Conservation (phyloP, 2,113 vertebrate species). For the Myotis lucifugus region DNA sequence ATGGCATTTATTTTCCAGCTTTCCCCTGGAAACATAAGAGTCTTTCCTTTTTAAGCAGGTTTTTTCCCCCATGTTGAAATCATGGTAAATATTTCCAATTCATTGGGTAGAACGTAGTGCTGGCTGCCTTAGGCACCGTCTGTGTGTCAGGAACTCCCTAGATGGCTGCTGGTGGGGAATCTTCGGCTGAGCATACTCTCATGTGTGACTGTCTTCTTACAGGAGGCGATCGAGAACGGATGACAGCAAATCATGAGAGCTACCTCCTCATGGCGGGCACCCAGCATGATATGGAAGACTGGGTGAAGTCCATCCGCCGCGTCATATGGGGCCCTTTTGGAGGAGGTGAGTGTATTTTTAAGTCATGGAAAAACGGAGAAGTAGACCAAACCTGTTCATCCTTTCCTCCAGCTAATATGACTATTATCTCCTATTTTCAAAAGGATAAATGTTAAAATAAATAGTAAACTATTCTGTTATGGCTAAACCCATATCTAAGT, state of each 20-base stretch:
- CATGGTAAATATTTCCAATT: slow-evolving; percentile 17
- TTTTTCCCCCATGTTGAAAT: not conserved
- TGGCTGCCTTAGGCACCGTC: not conserved
- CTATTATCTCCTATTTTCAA: not conserved
- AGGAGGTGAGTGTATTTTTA: slow-evolving; percentile 91
- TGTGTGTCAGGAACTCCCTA: not conserved
- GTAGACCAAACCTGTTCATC: not conserved
- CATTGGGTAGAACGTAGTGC: not conserved
- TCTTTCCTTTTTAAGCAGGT: slow-evolving; percentile 64
- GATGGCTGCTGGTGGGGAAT: not conserved
- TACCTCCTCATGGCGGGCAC: slow-evolving; percentile 99
- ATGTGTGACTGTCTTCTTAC: slow-evolving; percentile 73
- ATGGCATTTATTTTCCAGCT: slow-evolving; percentile 77
- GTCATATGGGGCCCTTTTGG: slow-evolving; percentile 99
- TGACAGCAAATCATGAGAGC: slow-evolving; percentile 99
- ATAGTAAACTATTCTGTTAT: not conserved
- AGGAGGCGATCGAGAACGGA: slow-evolving; percentile 97
- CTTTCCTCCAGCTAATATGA: not conserved
- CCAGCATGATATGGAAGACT: slow-evolving; percentile 99
- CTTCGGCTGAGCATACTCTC: slow-evolving; percentile 46
- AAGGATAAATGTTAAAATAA: not conserved
- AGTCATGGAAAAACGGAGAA: not conserved
- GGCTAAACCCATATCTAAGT: not conserved
- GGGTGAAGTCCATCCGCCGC: slow-evolving; percentile 97
- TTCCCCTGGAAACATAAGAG: slow-evolving; percentile 76